Conservation (phyloP, 1,140 invertebrate species). For the Brachionus calyciflorus region DNA sequence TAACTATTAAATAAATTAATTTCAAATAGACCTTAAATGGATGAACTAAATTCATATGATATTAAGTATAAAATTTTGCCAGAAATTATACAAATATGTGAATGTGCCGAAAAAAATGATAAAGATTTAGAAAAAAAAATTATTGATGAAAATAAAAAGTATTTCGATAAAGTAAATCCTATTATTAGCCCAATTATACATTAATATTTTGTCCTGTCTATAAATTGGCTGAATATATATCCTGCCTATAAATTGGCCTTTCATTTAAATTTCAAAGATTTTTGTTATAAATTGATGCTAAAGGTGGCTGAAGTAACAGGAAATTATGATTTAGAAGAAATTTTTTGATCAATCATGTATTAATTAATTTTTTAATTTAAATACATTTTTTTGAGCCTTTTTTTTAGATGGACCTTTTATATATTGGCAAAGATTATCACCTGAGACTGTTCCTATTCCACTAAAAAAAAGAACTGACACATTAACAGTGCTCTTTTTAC, state of each 20-base stretch:
- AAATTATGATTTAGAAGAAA: neutral
- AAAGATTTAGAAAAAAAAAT: no score
- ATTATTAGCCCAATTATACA: no score
- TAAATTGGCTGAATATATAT: no score
- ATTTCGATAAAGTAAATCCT: no score
- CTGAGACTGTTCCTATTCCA: conserved; percentile 16
- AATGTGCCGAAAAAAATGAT: no score
- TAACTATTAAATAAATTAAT: no score
- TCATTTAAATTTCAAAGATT: neutral
- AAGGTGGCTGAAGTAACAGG: neutral
- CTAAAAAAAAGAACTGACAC: neutral
- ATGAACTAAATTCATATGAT: no score
- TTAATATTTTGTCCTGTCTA: no score
- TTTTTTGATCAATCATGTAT: conserved; percentile 17
- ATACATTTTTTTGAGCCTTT: neutral
- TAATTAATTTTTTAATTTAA: neutral
- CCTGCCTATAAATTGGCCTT: neutral
- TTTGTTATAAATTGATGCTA: neutral
- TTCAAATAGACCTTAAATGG: no score
- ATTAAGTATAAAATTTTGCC: no score
- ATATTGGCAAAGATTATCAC: conserved; percentile 14
- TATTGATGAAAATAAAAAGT: no score
- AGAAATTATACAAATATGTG: no score
- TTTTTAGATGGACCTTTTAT: neutral
- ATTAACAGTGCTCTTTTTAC: neutral